These are phyloP conservation scores for Sinocyclocheilus anophthalmus DNA, from an alignment of 2,113 vertebrate species.

Conservation along the genomic window DNA sequence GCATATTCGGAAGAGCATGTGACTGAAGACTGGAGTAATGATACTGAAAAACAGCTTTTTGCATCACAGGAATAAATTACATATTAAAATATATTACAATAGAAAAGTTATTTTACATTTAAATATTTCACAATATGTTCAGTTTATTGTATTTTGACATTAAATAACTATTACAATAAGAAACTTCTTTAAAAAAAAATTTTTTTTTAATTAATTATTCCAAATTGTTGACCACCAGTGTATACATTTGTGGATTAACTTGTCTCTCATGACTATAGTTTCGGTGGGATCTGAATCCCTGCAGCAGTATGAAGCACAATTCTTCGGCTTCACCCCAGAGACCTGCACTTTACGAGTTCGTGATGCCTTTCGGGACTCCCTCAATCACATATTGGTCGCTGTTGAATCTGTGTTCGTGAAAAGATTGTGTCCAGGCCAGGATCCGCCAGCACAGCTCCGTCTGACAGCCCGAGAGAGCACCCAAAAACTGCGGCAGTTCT, in stretches of 20 bases:
- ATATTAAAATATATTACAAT: too few relatives aligned
- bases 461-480: conserved; percentile 78
- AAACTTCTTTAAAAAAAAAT: too few relatives aligned
- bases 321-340: conserved; percentile 93
- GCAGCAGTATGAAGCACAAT: conserved; percentile 89
- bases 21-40: too few relatives aligned
- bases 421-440: conserved; percentile 68
- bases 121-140: too few relatives aligned
- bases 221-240: neutral
- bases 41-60: too few relatives aligned
- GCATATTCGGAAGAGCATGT: too few relatives aligned
- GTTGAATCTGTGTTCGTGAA: conserved; percentile 88
- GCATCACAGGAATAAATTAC: too few relatives aligned
- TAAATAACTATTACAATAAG: too few relatives aligned
- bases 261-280: conserved; percentile 1
- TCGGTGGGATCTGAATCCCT: conserved; percentile 60
- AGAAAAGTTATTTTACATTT: too few relatives aligned
- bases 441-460: conserved; percentile 56
- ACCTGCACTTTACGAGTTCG: conserved; percentile 87
- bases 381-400: conserved; percentile 82
- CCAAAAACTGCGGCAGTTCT: conserved; percentile 81
- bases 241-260: neutral
- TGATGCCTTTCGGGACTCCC: conserved; percentile 86
- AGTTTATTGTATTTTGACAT: too few relatives aligned
- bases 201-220: too few relatives aligned